phyloP scores from a whole-genome alignment of 1,140 invertebrate species.

The Drosophila nigromelanica region DNA sequence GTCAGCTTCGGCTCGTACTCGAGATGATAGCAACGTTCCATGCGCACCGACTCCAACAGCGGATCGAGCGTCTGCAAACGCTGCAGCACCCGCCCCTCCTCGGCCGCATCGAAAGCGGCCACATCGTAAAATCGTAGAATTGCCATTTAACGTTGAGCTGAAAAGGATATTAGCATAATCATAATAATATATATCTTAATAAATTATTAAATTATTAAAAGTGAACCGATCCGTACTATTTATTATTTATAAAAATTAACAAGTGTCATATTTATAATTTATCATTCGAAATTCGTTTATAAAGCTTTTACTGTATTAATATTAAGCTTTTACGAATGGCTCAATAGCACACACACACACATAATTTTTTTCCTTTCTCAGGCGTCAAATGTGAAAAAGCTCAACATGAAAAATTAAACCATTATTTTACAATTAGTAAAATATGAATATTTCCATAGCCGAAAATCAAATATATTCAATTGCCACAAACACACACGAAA shows the following conservation, averaged over 20 bases:
- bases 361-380: no score
- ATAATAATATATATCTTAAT: no score
- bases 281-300: no score
- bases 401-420: no score
- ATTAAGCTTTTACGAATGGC: not conserved
- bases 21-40: constrained; percentile 93
- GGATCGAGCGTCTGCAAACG: constrained; percentile 43
- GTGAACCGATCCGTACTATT: no score
- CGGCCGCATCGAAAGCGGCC: constrained; percentile 48
- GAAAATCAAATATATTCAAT: not conserved
- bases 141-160: constrained; percentile 59
- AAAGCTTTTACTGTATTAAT: not conserved
- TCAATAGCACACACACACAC: no score
- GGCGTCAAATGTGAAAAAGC: no score
- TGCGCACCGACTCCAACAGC: constrained; percentile 84
- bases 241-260: no score
- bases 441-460: no score
- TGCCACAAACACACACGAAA: not conserved
- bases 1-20: constrained; percentile 84
- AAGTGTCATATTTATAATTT: no score
- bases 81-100: constrained; percentile 42
- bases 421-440: no score
- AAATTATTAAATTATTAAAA: no score
- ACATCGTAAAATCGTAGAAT: constrained; percentile 68
- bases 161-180: not conserved